Conservation (phyloP, 2,888 invertebrate genomes). For the Andricus quercusramuli region DNA sequence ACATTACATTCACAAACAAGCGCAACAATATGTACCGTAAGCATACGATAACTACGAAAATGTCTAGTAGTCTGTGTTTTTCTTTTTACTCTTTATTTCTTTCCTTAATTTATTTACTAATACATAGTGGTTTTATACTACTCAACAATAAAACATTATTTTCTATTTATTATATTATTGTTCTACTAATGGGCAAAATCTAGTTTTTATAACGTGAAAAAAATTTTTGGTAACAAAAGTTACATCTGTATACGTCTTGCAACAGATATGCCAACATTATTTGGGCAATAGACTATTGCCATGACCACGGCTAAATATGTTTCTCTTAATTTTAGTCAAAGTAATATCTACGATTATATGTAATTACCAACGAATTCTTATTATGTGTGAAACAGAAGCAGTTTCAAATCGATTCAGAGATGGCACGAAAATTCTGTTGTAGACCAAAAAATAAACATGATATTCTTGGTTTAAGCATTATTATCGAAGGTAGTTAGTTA, state of each 20-base stretch:
- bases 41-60: slow-evolving; percentile 69
- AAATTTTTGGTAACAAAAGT: slow-evolving; percentile 68
- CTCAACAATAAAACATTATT: slow-evolving; percentile 62
- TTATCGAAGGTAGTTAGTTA: background rate
- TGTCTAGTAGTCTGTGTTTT: slow-evolving; percentile 61
- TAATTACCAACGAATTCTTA: background rate
- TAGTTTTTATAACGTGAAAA: slow-evolving; percentile 75
- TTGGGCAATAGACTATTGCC: background rate
- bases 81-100: slow-evolving; percentile 62
- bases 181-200: slow-evolving; percentile 63
- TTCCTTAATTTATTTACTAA: slow-evolving; percentile 76
- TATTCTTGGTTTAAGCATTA: background rate
- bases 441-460: background rate
- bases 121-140: slow-evolving; percentile 72
- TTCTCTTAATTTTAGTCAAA: background rate
- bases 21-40: slow-evolving; percentile 62
- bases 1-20: slow-evolving; percentile 49
- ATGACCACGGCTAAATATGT: background rate
- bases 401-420: background rate
- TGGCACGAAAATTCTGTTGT: background rate
- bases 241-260: background rate
- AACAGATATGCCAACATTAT: background rate
- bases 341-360: background rate
- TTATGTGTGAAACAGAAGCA: background rate
- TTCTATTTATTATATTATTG: slow-evolving; percentile 73